Base-by-base conservation (phyloP, 2,888 invertebrate genomes). In the Physocephala rufipes region DNA sequence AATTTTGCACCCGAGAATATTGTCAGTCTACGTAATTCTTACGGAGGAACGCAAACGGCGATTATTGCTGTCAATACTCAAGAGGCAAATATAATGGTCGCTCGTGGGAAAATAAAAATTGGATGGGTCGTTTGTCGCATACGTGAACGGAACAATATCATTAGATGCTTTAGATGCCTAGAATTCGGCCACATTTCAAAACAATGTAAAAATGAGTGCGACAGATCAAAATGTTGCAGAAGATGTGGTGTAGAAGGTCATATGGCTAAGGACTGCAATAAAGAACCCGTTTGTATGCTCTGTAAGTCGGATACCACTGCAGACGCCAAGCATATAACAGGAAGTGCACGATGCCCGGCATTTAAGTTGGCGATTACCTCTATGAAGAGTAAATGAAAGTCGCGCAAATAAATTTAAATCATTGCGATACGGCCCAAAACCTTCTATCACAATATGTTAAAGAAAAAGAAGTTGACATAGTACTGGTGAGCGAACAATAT, bases 211-310 rank as follows among this genome's bases (percentile, higher is more conserved):
- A 49, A 49, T 13, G 4, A 16, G 13, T n/a, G n/a, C 5, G 2
- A 49, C n/a, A n/a, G 13, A 5, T 49, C 49, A 49, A n/a, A 16
- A 49, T 49, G 16, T 16, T 58, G 58, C 4, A 67, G n/a, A 16
- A 67, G 45, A 9, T 67, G 67, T 21, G 61, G 61, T 47, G 24
- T 21, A 49, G 71, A 62, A 28, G 53, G 67, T 15, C 66, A 67
- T 47, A 66, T 67, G 36, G 45, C 71, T 2, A 62, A 66, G 53
- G 49, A 67, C 4, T 67, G 43, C 3, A 15, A 15, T 9, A 61
- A 47, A 24, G 26, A 66, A 3, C 51, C 55, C 16, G 19, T 36
- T 15, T 61, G 71, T 24, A 53, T 71, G 55, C 61, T 47, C 5
- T 58, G 61, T 7, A 65, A 7, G n/a, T 30, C 24, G 26, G 28